These are phyloP conservation scores for Sturmia bella DNA, from an alignment of 2,888 invertebrate genomes.

Conservation along the genomic window DNA sequence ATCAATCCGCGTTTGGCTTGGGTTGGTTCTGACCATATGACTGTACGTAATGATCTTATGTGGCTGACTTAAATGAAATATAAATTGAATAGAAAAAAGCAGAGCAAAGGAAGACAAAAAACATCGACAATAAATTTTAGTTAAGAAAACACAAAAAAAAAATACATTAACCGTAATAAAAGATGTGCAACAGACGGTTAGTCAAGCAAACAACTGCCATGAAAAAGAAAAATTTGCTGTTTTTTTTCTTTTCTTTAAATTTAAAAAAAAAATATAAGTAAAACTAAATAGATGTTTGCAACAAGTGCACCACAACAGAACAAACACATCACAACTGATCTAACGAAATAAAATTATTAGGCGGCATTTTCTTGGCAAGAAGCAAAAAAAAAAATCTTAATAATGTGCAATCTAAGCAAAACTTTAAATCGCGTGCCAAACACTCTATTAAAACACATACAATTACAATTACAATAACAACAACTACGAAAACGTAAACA, in stretches of 20 bases:
- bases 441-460: conserved; percentile 62
- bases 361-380: conserved; percentile 59
- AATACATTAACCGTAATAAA: conserved; percentile 63
- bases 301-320: conserved; percentile 58
- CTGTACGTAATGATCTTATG: conserved; percentile 29
- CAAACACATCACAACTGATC: conserved; percentile 43
- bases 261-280: conserved; percentile 2
- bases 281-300: conserved; percentile 53
- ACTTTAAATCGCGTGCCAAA: conserved; percentile 68
- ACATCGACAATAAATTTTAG: conserved; percentile 52
- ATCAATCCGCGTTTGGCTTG: conserved; percentile 40
- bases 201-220: conserved; percentile 64
- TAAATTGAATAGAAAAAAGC: conserved; percentile 32
- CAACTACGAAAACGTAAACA: conserved; percentile 4
- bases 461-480: conserved; percentile 33
- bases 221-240: conserved; percentile 56
- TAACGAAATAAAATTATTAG: conserved; percentile 67
- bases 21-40: conserved; percentile 29
- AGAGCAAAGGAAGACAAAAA: conserved; percentile 26
- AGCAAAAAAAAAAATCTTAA: conserved; percentile 1
- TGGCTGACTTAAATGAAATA: conserved; percentile 41
- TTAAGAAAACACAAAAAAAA: conserved; percentile 12
- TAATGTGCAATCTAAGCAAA: conserved; percentile 34
- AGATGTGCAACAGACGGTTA: conserved; percentile 66
- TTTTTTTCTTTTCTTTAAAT: not conserved